Conservation (phyloP, 2,113 vertebrate species). For the Anoura caudifer region DNA sequence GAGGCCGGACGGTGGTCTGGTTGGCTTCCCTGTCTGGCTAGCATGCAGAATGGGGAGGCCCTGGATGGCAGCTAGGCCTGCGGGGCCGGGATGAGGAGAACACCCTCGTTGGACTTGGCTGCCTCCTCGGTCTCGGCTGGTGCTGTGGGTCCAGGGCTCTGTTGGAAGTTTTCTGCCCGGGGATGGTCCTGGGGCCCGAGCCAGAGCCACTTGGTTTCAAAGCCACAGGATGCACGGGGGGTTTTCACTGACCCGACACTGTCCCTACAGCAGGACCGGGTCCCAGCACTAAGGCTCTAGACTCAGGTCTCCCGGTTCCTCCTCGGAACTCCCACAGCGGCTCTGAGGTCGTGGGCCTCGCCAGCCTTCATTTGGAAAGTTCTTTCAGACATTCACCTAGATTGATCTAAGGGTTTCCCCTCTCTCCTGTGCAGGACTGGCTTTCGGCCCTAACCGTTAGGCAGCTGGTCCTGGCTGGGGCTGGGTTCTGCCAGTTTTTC, state of each 20-base stretch:
- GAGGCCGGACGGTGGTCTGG: neutral
- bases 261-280: neutral
- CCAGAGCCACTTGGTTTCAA: neutral
- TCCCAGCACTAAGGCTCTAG: neutral
- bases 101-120: neutral
- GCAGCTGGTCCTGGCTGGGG: neutral
- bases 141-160: neutral
- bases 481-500: neutral
- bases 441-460: neutral
- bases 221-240: neutral
- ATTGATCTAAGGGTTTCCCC: neutral
- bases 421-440: neutral
- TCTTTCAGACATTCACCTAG: neutral
- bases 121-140: neutral
- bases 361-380: neutral
- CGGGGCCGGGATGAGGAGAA: neutral
- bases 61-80: neutral
- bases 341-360: neutral
- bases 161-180: neutral
- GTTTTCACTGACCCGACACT: neutral
- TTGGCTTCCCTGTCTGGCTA: neutral
- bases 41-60: neutral
- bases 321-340: neutral
- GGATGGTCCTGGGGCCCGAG: neutral
- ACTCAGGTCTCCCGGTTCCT: neutral